Base-by-base conservation (phyloP, 2,888 invertebrate genomes). In the Ennomos erosarius region DNA sequence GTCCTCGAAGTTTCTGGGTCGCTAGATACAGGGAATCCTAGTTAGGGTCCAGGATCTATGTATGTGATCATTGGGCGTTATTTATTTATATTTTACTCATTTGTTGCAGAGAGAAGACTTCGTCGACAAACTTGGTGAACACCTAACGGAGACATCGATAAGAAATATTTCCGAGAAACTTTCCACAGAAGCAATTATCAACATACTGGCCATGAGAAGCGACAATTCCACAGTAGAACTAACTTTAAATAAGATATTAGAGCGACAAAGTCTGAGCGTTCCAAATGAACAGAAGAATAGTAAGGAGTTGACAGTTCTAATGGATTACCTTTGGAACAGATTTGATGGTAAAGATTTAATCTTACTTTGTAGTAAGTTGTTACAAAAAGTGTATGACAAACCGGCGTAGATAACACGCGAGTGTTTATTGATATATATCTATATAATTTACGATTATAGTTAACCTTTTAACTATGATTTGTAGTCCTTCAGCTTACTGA, bases 71-170 rank as follows among this genome's bases (percentile, higher is more conserved):
- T n/a, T n/a, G n/a, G n/a, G n/a, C n/a, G n/a, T n/a, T n/a, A n/a
- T n/a, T n/a, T n/a, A n/a, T 40, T 10, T 4, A 44, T 10, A 10
- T 26, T 26, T 26, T 44, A 44, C n/a, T 33, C 10, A n/a, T 9
- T 45, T 46, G 60, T 87, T 85, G 13, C 83, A 91, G 90, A 79
- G 79, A 73, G 63, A 74, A 12, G 88, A 90, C 69, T 89, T 87
- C 47, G 56, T 85, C 8, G 70, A 73, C 33, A 71, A 73, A 42
- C 73, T 90, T n/a, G 47, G 71, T 34, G 67, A 74, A 34, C 69
- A 76, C 53, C 66, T 89, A 53, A 75, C 81, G 47, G 70, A 74
- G 33, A 40, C 69, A 11, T 75, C 76, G 0, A 80, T 84, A 54
- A 68, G 69, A 52, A 70, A 68, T 38, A 71, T 88, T n/a, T 73